Evolutionary conservation across 2,113 vertebrate species (phyloP).

Genomic region (Alethe castanea): DNA sequence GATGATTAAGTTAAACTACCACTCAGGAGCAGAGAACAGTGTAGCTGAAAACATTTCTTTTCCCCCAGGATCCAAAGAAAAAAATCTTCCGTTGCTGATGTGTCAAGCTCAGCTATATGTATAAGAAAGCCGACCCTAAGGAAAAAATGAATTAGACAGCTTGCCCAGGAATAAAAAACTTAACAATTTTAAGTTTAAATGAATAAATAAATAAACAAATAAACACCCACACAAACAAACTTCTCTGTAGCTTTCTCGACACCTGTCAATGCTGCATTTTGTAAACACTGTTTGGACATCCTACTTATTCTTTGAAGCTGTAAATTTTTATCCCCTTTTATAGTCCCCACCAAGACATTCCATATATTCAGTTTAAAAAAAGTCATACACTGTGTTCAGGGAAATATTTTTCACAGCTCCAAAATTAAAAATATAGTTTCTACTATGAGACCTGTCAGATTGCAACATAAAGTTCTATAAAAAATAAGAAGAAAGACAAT

Average conservation of each 20-base stretch:
- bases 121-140: background rate
- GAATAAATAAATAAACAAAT: background rate
- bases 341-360: background rate
- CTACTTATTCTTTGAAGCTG: background rate
- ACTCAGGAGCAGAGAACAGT: background rate
- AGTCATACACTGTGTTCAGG: background rate
- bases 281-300: background rate
- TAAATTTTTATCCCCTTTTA: background rate
- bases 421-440: background rate
- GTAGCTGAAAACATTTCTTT: background rate
- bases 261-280: background rate
- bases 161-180: background rate
- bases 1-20: slow-evolving; percentile 38
- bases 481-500: background rate
- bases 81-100: background rate
- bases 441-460: background rate
- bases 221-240: background rate
- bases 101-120: background rate
- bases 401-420: background rate
- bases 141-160: background rate
- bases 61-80: background rate
- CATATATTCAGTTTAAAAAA: background rate
- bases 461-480: background rate
- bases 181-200: background rate
- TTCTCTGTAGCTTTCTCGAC: background rate